A percentile compares a stretch with the other conserved stretches of the same genome.
These are phyloP conservation scores for Mormyrus hasselquistii DNA, from an alignment of 2,797 vertebrate species.

Conservation along the genomic window DNA sequence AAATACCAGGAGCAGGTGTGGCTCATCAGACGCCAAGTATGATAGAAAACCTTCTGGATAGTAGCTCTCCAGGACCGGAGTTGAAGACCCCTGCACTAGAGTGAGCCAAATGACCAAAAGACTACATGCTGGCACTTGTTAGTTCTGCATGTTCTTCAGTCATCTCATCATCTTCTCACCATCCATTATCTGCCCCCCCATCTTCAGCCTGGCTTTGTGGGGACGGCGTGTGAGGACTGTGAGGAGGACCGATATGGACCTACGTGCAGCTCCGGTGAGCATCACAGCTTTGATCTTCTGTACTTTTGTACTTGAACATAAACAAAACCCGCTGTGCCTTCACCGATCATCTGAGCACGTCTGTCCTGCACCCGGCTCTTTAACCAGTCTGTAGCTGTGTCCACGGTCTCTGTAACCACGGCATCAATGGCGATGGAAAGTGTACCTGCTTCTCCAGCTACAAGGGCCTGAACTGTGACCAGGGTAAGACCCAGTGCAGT, in stretches of 20 bases:
- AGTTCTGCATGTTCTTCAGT: neutral
- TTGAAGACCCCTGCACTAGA: too few relatives aligned
- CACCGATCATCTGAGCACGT: neutral
- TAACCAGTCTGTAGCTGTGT: conserved; percentile 74
- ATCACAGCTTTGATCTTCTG: neutral
- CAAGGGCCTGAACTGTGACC: conserved; percentile 68
- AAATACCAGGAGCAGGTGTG: too few relatives aligned
- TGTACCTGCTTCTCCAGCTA: conserved; percentile 82
- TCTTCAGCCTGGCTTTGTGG: conserved; percentile 61
- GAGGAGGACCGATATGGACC: conserved; percentile 59
- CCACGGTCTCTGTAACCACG: conserved; percentile 75
- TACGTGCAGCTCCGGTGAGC: conserved; percentile 60
- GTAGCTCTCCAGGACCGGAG: too few relatives aligned
- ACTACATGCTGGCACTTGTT: neutral
- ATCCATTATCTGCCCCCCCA: neutral
- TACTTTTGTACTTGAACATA: neutral
- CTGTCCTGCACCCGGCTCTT: conserved; percentile 11
- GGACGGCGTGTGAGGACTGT: conserved; percentile 71
- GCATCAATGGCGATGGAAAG: conserved; percentile 64
- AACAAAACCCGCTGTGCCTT: neutral
- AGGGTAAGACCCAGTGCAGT: conserved; percentile 58
- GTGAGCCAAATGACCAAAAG: neutral
- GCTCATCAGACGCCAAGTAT: too few relatives aligned
- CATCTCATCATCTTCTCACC: too few relatives aligned
- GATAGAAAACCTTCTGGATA: too few relatives aligned